Percentiles rank a stretch among this genome's conserved stretches.
Evolutionary conservation across 1,140 invertebrate genomes (phyloP).

Genomic region (Panonychus citri): DNA sequence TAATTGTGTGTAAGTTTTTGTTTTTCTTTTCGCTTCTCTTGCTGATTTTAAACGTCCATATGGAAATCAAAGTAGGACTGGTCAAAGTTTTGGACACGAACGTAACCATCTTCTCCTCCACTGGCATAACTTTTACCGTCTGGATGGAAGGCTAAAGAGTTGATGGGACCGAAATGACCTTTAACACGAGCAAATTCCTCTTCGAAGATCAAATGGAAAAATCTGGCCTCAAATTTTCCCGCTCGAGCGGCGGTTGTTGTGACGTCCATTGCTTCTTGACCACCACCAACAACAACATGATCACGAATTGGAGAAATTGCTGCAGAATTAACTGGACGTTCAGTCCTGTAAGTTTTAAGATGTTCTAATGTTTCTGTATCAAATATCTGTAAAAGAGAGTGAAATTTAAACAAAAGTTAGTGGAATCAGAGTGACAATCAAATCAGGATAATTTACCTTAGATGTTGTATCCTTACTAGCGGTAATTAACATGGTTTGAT

Average conservation of each 20-base stretch:
- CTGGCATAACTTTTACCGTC: constrained; percentile 89
- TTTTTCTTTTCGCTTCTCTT: too few species aligned
- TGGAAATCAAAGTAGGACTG: constrained; percentile 86
- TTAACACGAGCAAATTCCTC: constrained; percentile 96
- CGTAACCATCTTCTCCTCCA: constrained; percentile 96
- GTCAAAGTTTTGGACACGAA: constrained; percentile 87
- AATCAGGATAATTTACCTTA: constrained; percentile 29
- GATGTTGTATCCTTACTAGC: constrained; percentile 82
- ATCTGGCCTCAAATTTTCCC: constrained; percentile 93
- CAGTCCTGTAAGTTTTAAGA: constrained; percentile 84
- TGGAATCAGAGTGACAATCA: not conserved
- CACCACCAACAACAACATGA: constrained; percentile 82
- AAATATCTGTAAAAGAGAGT: constrained; percentile 36
- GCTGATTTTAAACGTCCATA: constrained; percentile 63
- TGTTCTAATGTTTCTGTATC: constrained; percentile 57
- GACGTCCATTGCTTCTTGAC: constrained; percentile 96
- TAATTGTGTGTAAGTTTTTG: too few species aligned
- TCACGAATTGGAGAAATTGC: constrained; percentile 77
- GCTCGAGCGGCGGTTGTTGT: constrained; percentile 82
- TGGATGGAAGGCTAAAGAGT: constrained; percentile 92
- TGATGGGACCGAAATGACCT: constrained; percentile 98
- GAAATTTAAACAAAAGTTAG: not conserved
- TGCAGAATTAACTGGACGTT: constrained; percentile 85
- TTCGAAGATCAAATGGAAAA: constrained; percentile 97
- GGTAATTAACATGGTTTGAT: constrained; percentile 85